A percentile compares a stretch with the other conserved stretches of the same genome.
phyloP scores from a whole-genome alignment of 2,113 vertebrate genomes.

The Hemibagrus wyckioides region DNA sequence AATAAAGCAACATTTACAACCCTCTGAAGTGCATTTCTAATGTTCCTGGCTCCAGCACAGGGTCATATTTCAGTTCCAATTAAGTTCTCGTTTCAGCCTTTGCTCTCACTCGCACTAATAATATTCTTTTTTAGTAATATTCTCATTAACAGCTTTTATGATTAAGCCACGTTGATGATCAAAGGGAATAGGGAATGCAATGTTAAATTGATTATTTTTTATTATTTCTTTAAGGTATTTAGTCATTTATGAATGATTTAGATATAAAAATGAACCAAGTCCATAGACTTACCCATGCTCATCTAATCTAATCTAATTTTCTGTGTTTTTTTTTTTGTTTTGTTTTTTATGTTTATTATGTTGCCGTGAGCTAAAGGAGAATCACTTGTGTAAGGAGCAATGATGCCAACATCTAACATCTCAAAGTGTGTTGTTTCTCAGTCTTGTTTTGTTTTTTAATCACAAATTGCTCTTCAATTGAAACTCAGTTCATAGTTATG shows the following conservation, averaged over 20 bases:
- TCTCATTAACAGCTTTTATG: slow-evolving; percentile 18
- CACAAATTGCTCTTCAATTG: too few relatives aligned
- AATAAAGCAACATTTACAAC: slow-evolving; percentile 9
- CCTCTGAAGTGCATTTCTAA: slow-evolving; percentile 10
- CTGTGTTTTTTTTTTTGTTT: not conserved
- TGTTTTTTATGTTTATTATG: not conserved
- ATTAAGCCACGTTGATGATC: slow-evolving; percentile 17
- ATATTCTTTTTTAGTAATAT: not conserved
- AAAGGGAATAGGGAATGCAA: not conserved
- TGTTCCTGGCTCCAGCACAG: not conserved
- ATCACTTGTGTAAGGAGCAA: not conserved
- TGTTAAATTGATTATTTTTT: not conserved
- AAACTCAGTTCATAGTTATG: too few relatives aligned
- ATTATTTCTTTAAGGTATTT: not conserved
- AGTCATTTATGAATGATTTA: not conserved
- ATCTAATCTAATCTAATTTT: not conserved
- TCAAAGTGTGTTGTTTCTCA: not conserved
- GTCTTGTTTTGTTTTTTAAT: too few relatives aligned
- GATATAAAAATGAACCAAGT: not conserved
- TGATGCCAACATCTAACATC: not conserved
- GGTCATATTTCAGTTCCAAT: not conserved
- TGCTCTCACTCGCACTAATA: not conserved
- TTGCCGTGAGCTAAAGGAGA: not conserved
- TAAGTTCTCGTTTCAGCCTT: not conserved
- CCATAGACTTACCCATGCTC: not conserved